A percentile compares a stretch with the other conserved stretches of the same genome.
These are phyloP conservation scores for Osmerus eperlanus DNA, from an alignment of 2,113 vertebrate genomes.

Conservation along the genomic window DNA sequence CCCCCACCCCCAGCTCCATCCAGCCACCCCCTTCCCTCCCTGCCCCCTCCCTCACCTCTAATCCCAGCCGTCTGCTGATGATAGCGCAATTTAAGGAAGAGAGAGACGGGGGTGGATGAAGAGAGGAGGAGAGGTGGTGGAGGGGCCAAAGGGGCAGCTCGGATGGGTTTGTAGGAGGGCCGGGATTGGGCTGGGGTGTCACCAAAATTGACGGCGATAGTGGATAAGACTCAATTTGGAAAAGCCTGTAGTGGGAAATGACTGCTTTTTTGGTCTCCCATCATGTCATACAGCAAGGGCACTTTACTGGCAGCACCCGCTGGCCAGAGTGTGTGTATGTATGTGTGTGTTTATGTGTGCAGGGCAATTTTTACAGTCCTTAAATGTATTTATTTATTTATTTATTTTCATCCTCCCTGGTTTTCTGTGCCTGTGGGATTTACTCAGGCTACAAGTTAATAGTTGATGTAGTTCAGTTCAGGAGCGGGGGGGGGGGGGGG, in stretches of 20 bases:
- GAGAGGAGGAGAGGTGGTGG: not conserved
- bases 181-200: not conserved
- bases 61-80: constrained; percentile 62
- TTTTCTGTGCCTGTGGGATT: constrained; percentile 55
- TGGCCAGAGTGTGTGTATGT: constrained; percentile 32
- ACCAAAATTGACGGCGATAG: constrained; percentile 32
- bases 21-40: constrained; percentile 44
- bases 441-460: constrained; percentile 75
- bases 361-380: too few species aligned
- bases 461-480: constrained; percentile 72
- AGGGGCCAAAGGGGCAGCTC: too few species aligned
- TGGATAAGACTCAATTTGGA: constrained; percentile 73
- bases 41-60: constrained; percentile 26
- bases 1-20: not conserved
- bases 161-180: too few species aligned
- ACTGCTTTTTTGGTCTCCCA: constrained; percentile 66
- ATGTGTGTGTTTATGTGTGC: too few species aligned
- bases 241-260: constrained; percentile 70
- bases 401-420: not conserved
- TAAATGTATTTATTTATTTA: too few species aligned
- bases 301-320: constrained; percentile 50
- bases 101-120: not conserved
- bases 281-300: constrained; percentile 70
- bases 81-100: constrained; percentile 60
- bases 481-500: constrained; percentile 49